Evolutionary conservation across 2,888 invertebrate genomes (phyloP).

Genomic region (Epistrophella euchroma): DNA sequence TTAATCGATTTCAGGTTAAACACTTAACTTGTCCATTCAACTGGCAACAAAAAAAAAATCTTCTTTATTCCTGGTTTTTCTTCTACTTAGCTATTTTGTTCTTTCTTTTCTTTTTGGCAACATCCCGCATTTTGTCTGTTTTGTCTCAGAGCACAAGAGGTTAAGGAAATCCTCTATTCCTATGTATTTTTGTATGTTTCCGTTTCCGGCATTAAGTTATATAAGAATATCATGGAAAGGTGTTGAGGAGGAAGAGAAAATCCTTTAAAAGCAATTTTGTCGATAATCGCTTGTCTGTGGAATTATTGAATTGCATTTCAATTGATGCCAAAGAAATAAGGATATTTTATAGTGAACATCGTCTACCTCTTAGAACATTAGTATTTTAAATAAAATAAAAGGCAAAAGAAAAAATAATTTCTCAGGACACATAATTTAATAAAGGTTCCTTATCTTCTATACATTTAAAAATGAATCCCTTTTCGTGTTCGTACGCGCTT

Average conservation of each 20-base stretch:
- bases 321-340: conserved; percentile 51
- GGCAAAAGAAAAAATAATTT: not conserved
- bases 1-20: conserved; percentile 75
- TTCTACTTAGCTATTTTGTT: not conserved
- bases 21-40: conserved; percentile 67
- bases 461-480: no score
- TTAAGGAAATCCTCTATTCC: conserved; percentile 50
- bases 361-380: not conserved
- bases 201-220: not conserved
- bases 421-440: not conserved
- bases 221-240: conserved; percentile 16
- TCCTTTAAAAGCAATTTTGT: conserved; percentile 70
- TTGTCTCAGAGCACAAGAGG: conserved; percentile 26
- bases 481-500: no score
- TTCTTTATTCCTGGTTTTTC: conserved; percentile 36
- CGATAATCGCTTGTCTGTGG: conserved; percentile 71
- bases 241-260: conserved; percentile 53
- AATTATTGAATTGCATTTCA: conserved; percentile 73
- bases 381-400: not conserved
- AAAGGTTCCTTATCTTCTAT: no score
- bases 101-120: conserved; percentile 50
- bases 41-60: conserved; percentile 60
- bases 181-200: conserved; percentile 7
- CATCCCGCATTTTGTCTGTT: conserved; percentile 52
- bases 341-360: conserved; percentile 1